A percentile compares a stretch with the other conserved stretches of the same genome.
Conservation (phyloP, 2,113 vertebrate species). For the Oreochromis spilurus region DNA sequence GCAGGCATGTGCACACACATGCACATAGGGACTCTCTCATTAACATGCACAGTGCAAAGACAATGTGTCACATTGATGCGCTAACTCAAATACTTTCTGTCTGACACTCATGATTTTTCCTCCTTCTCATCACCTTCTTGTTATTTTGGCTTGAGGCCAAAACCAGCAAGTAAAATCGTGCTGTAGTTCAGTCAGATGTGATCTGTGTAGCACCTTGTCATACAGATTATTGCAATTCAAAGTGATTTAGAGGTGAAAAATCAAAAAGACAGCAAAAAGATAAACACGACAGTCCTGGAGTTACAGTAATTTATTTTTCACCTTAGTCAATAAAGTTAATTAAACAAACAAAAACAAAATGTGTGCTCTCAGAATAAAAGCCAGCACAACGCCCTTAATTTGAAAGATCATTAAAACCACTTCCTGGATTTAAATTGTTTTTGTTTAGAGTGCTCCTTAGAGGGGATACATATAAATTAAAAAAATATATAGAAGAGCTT, state of each 20-base stretch:
- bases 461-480: background rate
- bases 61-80: background rate
- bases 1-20: background rate
- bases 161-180: background rate
- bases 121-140: background rate
- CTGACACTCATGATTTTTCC: background rate
- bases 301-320: background rate
- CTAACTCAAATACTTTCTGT: background rate
- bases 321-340: background rate
- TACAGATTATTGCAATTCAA: background rate
- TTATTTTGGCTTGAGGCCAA: background rate
- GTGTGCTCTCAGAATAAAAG: background rate
- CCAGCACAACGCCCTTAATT: background rate
- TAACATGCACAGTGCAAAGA: background rate
- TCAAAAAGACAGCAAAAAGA: background rate
- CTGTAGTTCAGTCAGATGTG: background rate
- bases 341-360: background rate
- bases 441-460: background rate
- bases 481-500: background rate
- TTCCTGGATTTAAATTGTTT: background rate
- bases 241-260: background rate
- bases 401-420: background rate
- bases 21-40: background rate
- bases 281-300: background rate
- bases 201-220: background rate